Evolutionary conservation across 1,140 invertebrate species (phyloP), one percentile per base, ranked within the genome.

Genomic region (Harlomillsia oculata): DNA sequence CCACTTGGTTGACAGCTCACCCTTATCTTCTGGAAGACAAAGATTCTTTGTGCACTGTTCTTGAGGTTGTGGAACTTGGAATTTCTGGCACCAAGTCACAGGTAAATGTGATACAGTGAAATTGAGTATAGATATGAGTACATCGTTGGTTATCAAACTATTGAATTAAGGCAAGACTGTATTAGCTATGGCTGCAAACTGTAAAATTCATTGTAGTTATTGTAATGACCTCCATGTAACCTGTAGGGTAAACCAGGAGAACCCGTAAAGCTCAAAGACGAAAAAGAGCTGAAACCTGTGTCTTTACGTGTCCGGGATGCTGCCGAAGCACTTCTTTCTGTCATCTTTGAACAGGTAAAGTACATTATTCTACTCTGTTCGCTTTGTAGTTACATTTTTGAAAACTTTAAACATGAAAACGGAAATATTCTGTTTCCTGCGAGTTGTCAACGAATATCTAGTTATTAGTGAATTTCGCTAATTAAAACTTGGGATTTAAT

Each of bases 41-140:
- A 64, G 89, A 94, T 67, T 94, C 89, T 74, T 77, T 98, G 2
- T 82, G 84, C 54, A 90, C 87, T 44, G 86, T 98, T 9, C 77
- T 98, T 39, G 92, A 99, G 75, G 93, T 97, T 0, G 88, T 97
- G 2, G 96, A 99, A 72, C 78, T 98, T 6, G 96, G 96, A 53
- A 90, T 99, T 41, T 97, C 95, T 0, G 96, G 96, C 9, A 86
- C 89, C 2, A 97, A 95, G 73, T 82, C 80, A 34, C 75, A 80
- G 72, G 80, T 79, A 71, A 58, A 49, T 45, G 37, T n/a, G n/a
- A n/a, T n/a, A n/a, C n/a, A n/a, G n/a, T n/a, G n/a, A n/a, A n/a
- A n/a, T n/a, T n/a, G n/a, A n/a, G n/a, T n/a, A n/a, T n/a, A n/a
- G n/a, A n/a, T n/a, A n/a, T n/a, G n/a, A n/a, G n/a, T n/a, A n/a